Conservation (phyloP, 2,888 invertebrate species). For the Ischnus inquisitorius region DNA sequence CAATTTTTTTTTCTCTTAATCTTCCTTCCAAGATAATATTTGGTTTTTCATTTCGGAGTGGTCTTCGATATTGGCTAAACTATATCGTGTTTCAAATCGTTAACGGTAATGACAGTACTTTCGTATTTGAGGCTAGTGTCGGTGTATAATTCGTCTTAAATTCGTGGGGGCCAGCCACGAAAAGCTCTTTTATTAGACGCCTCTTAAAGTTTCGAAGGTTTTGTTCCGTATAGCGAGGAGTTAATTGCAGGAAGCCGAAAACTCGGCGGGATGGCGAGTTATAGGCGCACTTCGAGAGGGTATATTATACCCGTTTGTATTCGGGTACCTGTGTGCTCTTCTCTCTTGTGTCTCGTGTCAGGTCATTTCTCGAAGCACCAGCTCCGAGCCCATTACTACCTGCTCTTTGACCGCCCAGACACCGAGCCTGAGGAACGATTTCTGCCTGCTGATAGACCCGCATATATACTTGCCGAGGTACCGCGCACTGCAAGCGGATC, state of each 20-base stretch:
- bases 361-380: conserved; percentile 59
- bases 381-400: conserved; percentile 50
- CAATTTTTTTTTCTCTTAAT: background rate
- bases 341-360: conserved; percentile 28
- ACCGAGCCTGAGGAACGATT: conserved; percentile 1
- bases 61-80: background rate
- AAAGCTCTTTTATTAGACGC: conserved; percentile 5
- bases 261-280: conserved; percentile 2
- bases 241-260: conserved; percentile 53
- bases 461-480: background rate
- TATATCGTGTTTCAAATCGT: background rate
- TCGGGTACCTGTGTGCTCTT: conserved; percentile 46
- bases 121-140: background rate
- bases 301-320: conserved; percentile 53
- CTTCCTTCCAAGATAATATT: background rate
- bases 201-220: background rate
- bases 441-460: conserved; percentile 17
- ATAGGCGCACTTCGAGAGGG: background rate
- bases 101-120: conserved; percentile 4
- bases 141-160: conserved; percentile 21
- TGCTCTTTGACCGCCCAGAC: conserved; percentile 30
- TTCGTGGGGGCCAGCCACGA: background rate
- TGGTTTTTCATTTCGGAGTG: background rate
- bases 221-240: conserved; percentile 25
- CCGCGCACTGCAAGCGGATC: background rate